phyloP scores from a whole-genome alignment of 2,113 vertebrate species.

The Rhipidura dahli region DNA sequence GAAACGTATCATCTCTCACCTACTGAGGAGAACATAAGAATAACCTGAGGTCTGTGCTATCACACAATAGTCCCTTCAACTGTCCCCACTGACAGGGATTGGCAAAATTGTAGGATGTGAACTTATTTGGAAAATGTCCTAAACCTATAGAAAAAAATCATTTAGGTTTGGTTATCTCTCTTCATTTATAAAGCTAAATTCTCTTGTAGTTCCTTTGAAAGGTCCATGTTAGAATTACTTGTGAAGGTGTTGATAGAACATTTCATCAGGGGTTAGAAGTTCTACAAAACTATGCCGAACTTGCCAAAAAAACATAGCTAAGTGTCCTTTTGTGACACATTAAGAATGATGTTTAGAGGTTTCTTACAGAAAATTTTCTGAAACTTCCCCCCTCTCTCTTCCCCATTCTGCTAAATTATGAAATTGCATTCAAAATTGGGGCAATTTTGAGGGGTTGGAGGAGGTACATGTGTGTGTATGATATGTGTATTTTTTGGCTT shows the following conservation, averaged over 20 bases:
- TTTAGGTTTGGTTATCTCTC: background rate
- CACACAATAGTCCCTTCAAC: background rate
- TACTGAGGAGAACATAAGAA: background rate
- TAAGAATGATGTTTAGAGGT: background rate
- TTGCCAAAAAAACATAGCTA: background rate
- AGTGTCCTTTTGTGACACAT: background rate
- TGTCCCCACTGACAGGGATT: rapidly evolving
- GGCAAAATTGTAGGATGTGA: background rate
- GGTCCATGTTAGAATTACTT: background rate
- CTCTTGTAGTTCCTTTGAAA: background rate
- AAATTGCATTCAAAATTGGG: background rate
- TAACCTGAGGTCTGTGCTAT: background rate
- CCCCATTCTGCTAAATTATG: background rate
- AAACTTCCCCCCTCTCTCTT: rapidly evolving
- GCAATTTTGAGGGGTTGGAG: too few species aligned
- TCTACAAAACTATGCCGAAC: background rate
- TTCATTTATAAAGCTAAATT: background rate
- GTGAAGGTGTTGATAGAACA: background rate
- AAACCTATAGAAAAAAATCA: background rate
- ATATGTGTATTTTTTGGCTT: background rate
- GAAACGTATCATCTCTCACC: background rate
- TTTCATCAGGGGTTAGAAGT: background rate
- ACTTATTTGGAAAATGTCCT: background rate
- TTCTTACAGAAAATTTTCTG: background rate
- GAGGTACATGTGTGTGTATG: background rate